Base-by-base conservation (phyloP, 2,113 vertebrate genomes). In the Motacilla alba region DNA sequence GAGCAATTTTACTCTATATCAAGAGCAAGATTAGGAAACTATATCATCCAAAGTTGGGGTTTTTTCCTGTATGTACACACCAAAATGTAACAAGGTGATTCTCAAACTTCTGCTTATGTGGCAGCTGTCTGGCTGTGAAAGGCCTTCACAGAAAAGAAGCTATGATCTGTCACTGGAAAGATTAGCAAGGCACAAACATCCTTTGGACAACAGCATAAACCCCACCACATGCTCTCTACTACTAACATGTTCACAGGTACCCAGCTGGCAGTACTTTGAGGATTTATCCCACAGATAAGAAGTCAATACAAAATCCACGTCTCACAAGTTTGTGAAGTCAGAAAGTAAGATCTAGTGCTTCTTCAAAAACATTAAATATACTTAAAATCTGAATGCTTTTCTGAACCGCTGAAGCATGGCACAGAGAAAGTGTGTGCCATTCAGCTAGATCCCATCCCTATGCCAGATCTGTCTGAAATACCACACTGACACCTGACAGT, bases 381-480 rank as follows among this genome's bases (percentile, higher is more conserved):
- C 14, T 37, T 10, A n/a, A 50, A 83, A 87, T 39, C 18, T 5
- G 13, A 64, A 67, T 26, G 19, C 27, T 64, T 50, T 31, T 70
- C 47, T 77, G 66, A 59, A 76, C 21, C 49, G 66, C 50, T 70
- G 44, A 91, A 37, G 41, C 28, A 35, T 7, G 49, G 72, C 60
- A n/a, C 35, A n/a, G 49, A 59, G 43, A 83, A 46, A 44, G 23
- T 0, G 0, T 5, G 63, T 2, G 13, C 33, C 3, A 2, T 35
- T 47, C 80, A 27, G 23, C 49, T 6, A 68, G n/a, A 43, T 44
- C 15, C 15, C 53, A 58, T 66, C 26, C 33, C 59, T 6, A 0
- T 5, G 31, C 20, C 70, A 88, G 70, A 15, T 55, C 33, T 26
- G 18, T 21, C 59, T 74, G 66, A 94, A 95, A 44, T 13, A 30